Conservation (phyloP, 2,888 invertebrate genomes). For the Willowsia nigromaculata region DNA sequence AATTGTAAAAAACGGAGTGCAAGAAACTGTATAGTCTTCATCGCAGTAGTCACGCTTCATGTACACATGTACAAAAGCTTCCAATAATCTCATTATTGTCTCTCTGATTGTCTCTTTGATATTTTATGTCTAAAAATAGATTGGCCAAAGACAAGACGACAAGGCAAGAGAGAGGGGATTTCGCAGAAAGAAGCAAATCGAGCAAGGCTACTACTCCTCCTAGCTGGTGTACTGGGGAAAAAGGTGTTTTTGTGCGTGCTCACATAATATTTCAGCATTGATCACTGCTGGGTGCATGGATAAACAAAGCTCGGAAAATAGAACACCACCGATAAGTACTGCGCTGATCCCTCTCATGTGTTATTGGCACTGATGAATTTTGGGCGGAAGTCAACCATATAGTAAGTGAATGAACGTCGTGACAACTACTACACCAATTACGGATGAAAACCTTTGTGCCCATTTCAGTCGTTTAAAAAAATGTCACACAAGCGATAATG, state of each 20-base stretch:
- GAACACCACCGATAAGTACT: neutral
- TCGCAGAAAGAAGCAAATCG: neutral
- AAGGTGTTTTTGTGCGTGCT: neutral
- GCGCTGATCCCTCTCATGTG: too few species aligned
- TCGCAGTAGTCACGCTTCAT: neutral
- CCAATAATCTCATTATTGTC: conserved; percentile 38
- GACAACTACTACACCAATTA: conserved; percentile 43
- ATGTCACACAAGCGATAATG: too few species aligned
- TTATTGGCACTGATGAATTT: neutral
- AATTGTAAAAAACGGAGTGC: too few species aligned
- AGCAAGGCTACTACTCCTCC: conserved; percentile 2
- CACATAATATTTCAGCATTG: neutral
- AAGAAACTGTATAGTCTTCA: too few species aligned
- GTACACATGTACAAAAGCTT: neutral
- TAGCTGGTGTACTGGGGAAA: neutral
- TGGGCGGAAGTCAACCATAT: neutral
- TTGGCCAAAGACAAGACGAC: neutral
- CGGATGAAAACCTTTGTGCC: too few species aligned
- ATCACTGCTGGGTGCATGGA: neutral
- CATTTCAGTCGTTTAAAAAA: too few species aligned
- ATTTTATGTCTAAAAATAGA: conserved; percentile 53
- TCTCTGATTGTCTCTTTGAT: conserved; percentile 35
- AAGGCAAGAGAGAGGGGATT: neutral
- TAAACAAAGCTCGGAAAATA: conserved; percentile 13
- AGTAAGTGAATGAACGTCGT: conserved; percentile 54